These are phyloP conservation scores for Helogale parvula DNA, from an alignment of 2,113 vertebrate genomes.

Conservation along the genomic window DNA sequence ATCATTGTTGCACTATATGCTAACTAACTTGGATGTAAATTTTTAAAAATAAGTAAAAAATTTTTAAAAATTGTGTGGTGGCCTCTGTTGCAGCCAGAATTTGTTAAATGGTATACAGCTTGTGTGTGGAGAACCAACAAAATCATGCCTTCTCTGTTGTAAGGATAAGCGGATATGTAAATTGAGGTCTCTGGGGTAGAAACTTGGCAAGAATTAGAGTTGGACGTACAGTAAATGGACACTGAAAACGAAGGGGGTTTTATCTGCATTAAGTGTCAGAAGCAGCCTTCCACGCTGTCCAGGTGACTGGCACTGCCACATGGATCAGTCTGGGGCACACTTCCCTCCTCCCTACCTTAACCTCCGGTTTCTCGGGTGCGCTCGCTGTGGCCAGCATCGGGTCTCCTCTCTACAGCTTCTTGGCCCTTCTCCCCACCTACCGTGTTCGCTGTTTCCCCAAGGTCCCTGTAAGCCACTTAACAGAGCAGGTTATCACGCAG, in stretches of 20 bases:
- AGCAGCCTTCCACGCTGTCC: fast-evolving
- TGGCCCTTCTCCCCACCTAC: no score
- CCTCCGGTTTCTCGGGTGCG: fast-evolving
- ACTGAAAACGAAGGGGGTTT: no score
- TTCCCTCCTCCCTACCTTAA: not conserved
- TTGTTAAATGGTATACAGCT: not conserved
- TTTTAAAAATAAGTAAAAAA: not conserved
- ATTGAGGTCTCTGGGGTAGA: not conserved
- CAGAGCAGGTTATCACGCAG: not conserved
- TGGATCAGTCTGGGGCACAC: not conserved
- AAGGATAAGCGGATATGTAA: not conserved
- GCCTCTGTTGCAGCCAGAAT: not conserved
- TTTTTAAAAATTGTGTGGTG: not conserved
- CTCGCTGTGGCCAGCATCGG: fast-evolving
- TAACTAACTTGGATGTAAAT: no score
- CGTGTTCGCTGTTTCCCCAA: not conserved
- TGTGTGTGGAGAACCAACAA: not conserved
- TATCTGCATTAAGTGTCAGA: not conserved
- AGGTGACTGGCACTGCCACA: fast-evolving
- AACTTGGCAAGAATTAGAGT: not conserved
- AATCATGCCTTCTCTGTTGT: not conserved
- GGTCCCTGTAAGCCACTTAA: not conserved
- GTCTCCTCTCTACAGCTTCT: not conserved
- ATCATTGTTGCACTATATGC: no score
- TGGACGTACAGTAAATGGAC: not conserved